A percentile compares a stretch with the other conserved stretches of the same genome.
Evolutionary conservation across 2,113 vertebrate genomes (phyloP).

Genomic region (Sialia sialis): DNA sequence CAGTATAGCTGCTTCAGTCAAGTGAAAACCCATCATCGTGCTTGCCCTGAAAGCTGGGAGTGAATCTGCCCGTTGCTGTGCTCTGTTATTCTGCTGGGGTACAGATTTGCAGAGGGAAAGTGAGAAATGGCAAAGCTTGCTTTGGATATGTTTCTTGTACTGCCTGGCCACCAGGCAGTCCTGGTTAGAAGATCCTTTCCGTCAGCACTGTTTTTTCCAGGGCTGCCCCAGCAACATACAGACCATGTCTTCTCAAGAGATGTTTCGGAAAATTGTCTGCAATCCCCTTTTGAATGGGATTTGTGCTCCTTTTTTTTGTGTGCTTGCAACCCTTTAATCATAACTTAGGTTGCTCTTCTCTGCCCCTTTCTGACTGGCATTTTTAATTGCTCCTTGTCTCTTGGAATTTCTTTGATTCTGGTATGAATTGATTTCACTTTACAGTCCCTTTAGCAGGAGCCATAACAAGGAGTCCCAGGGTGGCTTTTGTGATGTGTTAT

Average conservation of each 20-base stretch:
- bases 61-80: background rate
- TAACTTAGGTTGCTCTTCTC: background rate
- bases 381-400: background rate
- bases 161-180: rapidly evolving
- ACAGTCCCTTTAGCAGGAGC: background rate
- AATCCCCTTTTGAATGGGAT: background rate
- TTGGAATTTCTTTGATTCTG: background rate
- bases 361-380: background rate
- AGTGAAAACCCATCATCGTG: background rate
- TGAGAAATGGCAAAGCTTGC: background rate
- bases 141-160: background rate
- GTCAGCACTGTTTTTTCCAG: background rate
- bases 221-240: background rate
- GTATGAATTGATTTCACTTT: background rate
- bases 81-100: background rate
- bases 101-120: background rate
- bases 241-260: background rate
- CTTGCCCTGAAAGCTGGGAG: background rate
- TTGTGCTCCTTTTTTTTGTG: background rate
- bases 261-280: background rate
- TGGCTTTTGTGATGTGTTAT: background rate
- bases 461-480: background rate
- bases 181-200: background rate
- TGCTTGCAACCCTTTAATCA: background rate
- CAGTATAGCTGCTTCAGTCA: background rate